Conservation (phyloP, 2,888 invertebrate genomes). For the Ectropis crepuscularia region DNA sequence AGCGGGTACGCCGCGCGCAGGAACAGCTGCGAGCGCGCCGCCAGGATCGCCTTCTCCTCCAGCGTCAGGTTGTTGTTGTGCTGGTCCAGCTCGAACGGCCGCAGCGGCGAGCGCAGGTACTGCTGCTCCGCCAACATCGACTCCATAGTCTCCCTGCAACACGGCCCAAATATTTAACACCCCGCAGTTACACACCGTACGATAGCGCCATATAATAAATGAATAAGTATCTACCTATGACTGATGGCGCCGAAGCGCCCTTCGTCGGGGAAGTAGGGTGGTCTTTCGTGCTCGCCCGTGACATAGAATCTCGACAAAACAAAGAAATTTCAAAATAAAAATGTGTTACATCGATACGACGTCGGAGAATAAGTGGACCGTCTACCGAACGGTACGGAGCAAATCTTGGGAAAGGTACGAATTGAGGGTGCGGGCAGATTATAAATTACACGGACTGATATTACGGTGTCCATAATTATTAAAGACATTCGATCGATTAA, state of each 20-base stretch:
- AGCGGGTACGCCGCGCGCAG: constrained; percentile 88
- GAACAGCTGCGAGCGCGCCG: constrained; percentile 90
- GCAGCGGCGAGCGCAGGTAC: constrained; percentile 90
- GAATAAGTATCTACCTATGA: constrained; percentile 77
- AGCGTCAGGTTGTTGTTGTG: constrained; percentile 89
- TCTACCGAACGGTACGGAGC: constrained; percentile 17
- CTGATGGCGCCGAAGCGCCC: constrained; percentile 80
- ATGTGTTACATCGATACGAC: constrained; percentile 21
- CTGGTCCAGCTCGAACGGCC: constrained; percentile 90
- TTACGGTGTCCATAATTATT: constrained; percentile 53
- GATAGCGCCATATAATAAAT: constrained; percentile 29
- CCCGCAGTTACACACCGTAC: constrained; percentile 40
- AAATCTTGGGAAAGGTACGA: constrained; percentile 37
- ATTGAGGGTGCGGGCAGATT: constrained; percentile 44
- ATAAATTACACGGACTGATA: constrained; percentile 55
- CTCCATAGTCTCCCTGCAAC: constrained; percentile 94
- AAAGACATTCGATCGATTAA: constrained; percentile 59
- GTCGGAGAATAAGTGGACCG: constrained; percentile 13
- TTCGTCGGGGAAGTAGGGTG: constrained; percentile 81
- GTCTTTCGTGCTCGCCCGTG: constrained; percentile 83
- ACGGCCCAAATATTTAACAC: constrained; percentile 40
- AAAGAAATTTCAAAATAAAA: constrained; percentile 61
- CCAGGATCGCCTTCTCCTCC: constrained; percentile 91
- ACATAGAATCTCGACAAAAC: constrained; percentile 84
- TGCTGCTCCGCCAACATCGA: constrained; percentile 94